Evolutionary conservation across 1,140 invertebrate species (phyloP), one percentile per base, ranked within the genome.

Genomic region (Camponotus pennsylvanicus): DNA sequence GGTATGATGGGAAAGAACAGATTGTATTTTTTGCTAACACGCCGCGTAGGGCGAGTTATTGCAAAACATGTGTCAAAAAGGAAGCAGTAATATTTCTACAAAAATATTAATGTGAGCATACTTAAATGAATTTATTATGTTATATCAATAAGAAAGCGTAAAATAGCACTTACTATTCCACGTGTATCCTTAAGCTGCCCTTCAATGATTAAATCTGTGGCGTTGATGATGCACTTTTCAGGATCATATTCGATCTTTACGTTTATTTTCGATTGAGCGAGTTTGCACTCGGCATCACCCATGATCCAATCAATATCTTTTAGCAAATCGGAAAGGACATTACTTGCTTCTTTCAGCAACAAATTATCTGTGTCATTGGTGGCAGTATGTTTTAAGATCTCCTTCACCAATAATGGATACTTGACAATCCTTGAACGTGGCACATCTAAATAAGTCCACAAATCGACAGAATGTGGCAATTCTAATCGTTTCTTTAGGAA

Each of bases 31-130:
- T 91, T 91, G 55, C 8, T 83, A 32, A 90, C 90, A 49, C 92
- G 94, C 40, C 93, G 94, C 4, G 93, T 89, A 18, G 91, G 79
- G 15, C 95, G 93, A 18, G 96, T 95, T 61, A 96, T 79, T 2
- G 94, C 95, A 49, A 96, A 92, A 59, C 95, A 94, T 34, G 95
- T 95, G 86, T 96, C 93, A 86, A 96, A 96, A 45, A 96, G 92
- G 73, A 96, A 96, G 42, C 96, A 95, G 69, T 96, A 92, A 86
- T 96, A 92, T 92, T 96, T 96, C 95, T 96, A 92, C 40, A 95
- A 94, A 88, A 67, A 66, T 18, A 71, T 75, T 66, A 42, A 57
- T 57, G n/a, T 57, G 6, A 57, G 7, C 6, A 59, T 57, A 49
- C 15, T 55, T 42, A 67, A 37, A 52, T 61, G 69, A 71, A 86